phyloP scores from a whole-genome alignment of 1,140 invertebrate genomes.

The Rhagoletis pomonella region DNA sequence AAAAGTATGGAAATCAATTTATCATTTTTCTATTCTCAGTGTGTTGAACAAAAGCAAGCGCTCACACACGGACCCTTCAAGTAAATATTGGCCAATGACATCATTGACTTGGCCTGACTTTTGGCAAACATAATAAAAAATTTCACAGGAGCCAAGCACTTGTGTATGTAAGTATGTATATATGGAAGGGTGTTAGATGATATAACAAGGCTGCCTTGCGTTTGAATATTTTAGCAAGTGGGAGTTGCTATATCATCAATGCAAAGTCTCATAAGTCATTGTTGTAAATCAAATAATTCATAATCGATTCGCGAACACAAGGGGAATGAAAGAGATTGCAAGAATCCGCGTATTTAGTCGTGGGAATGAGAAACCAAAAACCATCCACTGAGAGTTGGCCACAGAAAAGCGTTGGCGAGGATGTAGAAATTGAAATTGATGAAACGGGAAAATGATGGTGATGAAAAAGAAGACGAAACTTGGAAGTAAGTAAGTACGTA shows the following conservation, averaged over 20 bases:
- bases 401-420: background rate
- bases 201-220: background rate
- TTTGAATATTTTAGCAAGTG: conserved; percentile 31
- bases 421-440: conserved; percentile 20
- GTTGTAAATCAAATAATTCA: conserved; percentile 72
- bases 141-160: background rate
- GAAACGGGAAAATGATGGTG: background rate
- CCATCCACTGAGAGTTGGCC: conserved; percentile 11
- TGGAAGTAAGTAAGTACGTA: background rate
- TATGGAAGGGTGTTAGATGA: background rate
- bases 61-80: background rate
- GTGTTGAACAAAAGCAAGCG: background rate
- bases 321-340: background rate
- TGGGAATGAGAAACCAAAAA: background rate
- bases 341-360: background rate
- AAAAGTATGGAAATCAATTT: conserved; percentile 35
- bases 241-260: conserved; percentile 29
- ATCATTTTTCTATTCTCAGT: conserved; percentile 38
- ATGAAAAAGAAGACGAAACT: background rate
- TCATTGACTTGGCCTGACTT: conserved; percentile 35
- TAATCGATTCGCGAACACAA: conserved; percentile 67
- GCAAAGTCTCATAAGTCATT: conserved; percentile 71
- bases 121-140: conserved; percentile 23
- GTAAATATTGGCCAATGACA: conserved; percentile 29
- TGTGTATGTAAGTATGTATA: background rate